Evolutionary conservation across 2,113 vertebrate genomes (phyloP), one percentile per base, ranked within the genome.

Genomic region (Corydoras sp.): DNA sequence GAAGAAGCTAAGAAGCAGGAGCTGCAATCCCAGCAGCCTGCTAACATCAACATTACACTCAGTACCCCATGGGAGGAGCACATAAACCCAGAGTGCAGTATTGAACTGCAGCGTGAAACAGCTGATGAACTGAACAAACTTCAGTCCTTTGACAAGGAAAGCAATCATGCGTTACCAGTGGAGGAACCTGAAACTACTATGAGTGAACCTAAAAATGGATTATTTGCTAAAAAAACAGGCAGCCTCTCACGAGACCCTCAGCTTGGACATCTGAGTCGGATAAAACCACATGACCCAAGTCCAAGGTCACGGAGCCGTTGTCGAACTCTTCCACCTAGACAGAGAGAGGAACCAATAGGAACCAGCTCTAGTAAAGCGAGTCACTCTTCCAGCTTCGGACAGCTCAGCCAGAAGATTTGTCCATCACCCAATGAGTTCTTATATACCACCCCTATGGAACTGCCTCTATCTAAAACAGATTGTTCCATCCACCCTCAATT

Each of bases 1-100:
- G 92, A 96, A 74, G 97, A 99, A 59, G 89, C 93, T 0, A 89
- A 93, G 55, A 92, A 92, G 55, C 75, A 73, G 43, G 50, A n/a
- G 3, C 69, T 55, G 55, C 80, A 84, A 74, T 80, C 68, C 48
- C 53, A 75, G 10, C 24, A 15, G 73, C 53, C 53, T 64, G 15
- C 64, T 32, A 70, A 70, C 10, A 66, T 48, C 62, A 31, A 74
- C 14, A 56, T 71, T 15, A 64, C 54, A 62, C 77, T 71, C 49
- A 81, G 86, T 64, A 78, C 80, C 64, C 81, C 87, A 58, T 72
- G 88, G 51, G 81, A 74, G 63, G 68, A 69, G 58, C 15, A 72
- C 2, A 51, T 71, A 29, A 72, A 62, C 60, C 58, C 10, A 13
- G 80, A 84, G 15, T 73, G 58, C 12, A 51, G 43, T 13, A 7